Percentiles rank a stretch among this genome's conserved stretches.
These are phyloP conservation scores for Anisognathus igniventris DNA, from an alignment of 2,797 vertebrate genomes.

Conservation along the genomic window DNA sequence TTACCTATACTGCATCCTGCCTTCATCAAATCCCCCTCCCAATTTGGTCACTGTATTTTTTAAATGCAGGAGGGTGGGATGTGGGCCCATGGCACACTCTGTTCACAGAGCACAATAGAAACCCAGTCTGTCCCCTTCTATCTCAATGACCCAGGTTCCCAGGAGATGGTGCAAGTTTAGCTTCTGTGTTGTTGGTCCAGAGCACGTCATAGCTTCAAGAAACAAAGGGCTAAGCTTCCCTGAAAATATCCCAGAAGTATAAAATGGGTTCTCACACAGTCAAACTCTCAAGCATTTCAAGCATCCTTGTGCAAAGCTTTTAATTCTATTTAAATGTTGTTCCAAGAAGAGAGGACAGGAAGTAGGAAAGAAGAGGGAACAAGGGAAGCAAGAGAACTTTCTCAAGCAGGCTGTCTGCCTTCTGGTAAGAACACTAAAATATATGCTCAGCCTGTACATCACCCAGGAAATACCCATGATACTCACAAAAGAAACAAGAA, in stretches of 20 bases:
- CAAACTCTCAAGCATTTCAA: background rate
- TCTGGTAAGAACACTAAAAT: background rate
- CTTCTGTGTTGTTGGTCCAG: background rate
- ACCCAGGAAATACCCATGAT: background rate
- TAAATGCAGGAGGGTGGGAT: rapidly evolving
- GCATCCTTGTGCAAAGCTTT: background rate
- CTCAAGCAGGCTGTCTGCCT: background rate
- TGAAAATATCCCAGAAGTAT: background rate
- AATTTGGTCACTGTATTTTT: background rate
- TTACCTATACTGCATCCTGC: background rate
- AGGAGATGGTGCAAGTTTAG: background rate
- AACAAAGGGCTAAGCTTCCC: background rate
- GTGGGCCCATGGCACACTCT: background rate
- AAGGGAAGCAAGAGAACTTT: background rate
- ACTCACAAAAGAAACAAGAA: background rate
- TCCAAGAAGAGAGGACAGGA: background rate
- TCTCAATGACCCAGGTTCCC: background rate
- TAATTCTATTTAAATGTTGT: background rate
- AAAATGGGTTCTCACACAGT: background rate
- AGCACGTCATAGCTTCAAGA: background rate
- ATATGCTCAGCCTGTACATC: background rate
- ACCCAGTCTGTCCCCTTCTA: background rate
- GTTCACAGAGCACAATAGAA: background rate
- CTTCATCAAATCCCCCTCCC: background rate
- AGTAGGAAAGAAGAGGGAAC: background rate